phyloP scores from a whole-genome alignment of 37 sponge, comb jelly and placozoan species.

The Theonella swinhoei region DNA sequence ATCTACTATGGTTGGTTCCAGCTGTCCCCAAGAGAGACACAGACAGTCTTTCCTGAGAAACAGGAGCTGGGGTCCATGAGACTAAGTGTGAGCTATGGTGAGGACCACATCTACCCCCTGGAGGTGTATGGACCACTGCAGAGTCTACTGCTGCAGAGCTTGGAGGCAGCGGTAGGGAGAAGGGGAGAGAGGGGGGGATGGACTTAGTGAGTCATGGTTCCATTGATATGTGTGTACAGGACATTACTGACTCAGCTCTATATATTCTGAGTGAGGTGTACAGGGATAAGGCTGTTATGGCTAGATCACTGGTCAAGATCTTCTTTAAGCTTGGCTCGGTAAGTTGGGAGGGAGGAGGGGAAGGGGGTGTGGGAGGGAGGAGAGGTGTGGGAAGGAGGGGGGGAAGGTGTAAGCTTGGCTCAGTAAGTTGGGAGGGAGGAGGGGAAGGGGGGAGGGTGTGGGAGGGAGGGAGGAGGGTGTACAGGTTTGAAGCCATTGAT shows the following conservation, averaged over 20 bases:
- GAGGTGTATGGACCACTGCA: slow-evolving; percentile 49
- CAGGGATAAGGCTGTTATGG: slow-evolving; percentile 37
- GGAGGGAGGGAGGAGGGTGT: too few species aligned
- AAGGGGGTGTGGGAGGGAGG: neutral
- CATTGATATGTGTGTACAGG: slow-evolving; percentile 11
- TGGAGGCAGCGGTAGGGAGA: slow-evolving; percentile 5
- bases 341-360: neutral
- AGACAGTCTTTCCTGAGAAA: neutral
- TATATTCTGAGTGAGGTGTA: slow-evolving; percentile 52
- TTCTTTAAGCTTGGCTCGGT: slow-evolving; percentile 59
- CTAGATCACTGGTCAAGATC: slow-evolving; percentile 46
- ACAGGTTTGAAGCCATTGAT: too few species aligned
- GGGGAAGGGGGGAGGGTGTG: neutral
- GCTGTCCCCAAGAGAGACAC: slow-evolving; percentile 29
- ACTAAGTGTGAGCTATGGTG: slow-evolving; percentile 13
- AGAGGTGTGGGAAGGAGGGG: too few species aligned
- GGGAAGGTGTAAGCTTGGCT: neutral
- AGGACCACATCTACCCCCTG: slow-evolving; percentile 41
- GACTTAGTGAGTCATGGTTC: neutral
- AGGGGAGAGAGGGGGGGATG: neutral
- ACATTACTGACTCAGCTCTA: slow-evolving; percentile 32
- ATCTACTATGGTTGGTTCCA: slow-evolving; percentile 43
- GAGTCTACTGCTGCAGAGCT: slow-evolving; percentile 21
- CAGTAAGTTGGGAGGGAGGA: neutral
- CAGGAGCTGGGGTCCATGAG: slow-evolving; percentile 55